A percentile compares a stretch with the other conserved stretches of the same genome.
Conservation (phyloP, 2,797 vertebrate species). For the Pangasius macronema region DNA sequence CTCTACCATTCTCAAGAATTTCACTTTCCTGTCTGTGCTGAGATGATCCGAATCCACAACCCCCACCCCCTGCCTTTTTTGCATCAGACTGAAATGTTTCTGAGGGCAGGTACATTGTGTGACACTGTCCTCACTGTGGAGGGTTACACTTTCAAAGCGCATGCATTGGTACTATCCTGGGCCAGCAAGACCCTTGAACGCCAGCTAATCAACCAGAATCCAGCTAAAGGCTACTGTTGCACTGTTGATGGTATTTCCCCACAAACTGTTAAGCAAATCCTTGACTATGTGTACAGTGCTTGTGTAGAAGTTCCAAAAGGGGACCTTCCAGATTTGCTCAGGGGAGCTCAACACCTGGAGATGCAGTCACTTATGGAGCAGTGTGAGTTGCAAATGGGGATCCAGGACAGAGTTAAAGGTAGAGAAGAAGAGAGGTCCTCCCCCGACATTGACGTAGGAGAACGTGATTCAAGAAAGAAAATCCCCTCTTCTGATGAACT, state of each 20-base stretch:
- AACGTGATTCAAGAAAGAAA: constrained; percentile 40
- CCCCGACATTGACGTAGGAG: constrained; percentile 1
- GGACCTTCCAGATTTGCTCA: constrained; percentile 74
- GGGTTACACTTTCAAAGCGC: constrained; percentile 75
- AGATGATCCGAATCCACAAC: constrained; percentile 78
- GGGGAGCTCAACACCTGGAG: constrained; percentile 74
- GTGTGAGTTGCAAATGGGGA: constrained; percentile 68
- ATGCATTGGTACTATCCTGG: constrained; percentile 81
- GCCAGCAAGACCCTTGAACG: constrained; percentile 75
- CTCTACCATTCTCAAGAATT: constrained; percentile 2
- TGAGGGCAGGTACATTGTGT: constrained; percentile 74
- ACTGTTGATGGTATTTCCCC: constrained; percentile 72
- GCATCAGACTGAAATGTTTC: constrained; percentile 72
- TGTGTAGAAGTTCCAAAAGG: constrained; percentile 72
- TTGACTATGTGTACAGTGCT: constrained; percentile 79
- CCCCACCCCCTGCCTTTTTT: constrained; percentile 77
- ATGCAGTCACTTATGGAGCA: constrained; percentile 76
- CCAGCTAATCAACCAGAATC: constrained; percentile 59
- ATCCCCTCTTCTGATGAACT: constrained; percentile 41
- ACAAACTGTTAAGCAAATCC: constrained; percentile 79
- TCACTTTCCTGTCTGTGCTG: constrained; percentile 27
- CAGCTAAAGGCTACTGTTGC: constrained; percentile 62
- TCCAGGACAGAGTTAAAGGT: constrained; percentile 39
- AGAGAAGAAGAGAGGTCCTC: constrained; percentile 10
- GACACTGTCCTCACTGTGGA: constrained; percentile 77